phyloP scores from a whole-genome alignment of 2,888 invertebrate species.

The Lumbricus terrestris region DNA sequence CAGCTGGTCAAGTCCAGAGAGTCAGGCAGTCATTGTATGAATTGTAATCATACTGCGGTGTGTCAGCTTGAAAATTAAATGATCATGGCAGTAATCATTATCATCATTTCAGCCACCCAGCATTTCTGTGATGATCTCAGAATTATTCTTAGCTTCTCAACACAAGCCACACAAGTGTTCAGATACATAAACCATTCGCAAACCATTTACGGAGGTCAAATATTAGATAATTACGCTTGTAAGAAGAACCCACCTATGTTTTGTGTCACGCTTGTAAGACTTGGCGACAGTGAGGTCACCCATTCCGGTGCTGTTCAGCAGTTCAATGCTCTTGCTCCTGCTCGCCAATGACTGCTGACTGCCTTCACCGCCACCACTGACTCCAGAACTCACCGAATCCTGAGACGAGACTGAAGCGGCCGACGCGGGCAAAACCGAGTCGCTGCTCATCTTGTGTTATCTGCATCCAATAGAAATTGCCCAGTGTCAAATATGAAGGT shows the following conservation, averaged over 20 bases:
- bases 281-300: slow-evolving; percentile 31
- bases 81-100: too few relatives aligned
- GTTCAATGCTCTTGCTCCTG: slow-evolving; percentile 29
- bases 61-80: too few relatives aligned
- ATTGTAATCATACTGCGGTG: too few relatives aligned
- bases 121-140: too few relatives aligned
- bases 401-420: not conserved
- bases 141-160: too few relatives aligned
- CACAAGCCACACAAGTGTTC: not conserved
- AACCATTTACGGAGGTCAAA: not conserved
- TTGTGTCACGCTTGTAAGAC: slow-evolving; percentile 28
- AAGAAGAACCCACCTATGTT: slow-evolving; percentile 24
- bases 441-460: not conserved
- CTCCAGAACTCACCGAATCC: not conserved
- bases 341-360: slow-evolving; percentile 7
- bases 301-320: slow-evolving; percentile 29
- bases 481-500: not conserved
- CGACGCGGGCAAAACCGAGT: not conserved
- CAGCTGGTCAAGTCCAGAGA: too few relatives aligned
- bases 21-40: too few relatives aligned
- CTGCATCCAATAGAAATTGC: slow-evolving; percentile 7
- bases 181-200: slow-evolving; percentile 50
- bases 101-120: not conserved
- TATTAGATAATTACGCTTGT: not conserved
- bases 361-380: not conserved